A percentile compares a stretch with the other conserved stretches of the same genome.
Conservation (phyloP, 2,888 invertebrate genomes). For the Lycophotia porphyrea region DNA sequence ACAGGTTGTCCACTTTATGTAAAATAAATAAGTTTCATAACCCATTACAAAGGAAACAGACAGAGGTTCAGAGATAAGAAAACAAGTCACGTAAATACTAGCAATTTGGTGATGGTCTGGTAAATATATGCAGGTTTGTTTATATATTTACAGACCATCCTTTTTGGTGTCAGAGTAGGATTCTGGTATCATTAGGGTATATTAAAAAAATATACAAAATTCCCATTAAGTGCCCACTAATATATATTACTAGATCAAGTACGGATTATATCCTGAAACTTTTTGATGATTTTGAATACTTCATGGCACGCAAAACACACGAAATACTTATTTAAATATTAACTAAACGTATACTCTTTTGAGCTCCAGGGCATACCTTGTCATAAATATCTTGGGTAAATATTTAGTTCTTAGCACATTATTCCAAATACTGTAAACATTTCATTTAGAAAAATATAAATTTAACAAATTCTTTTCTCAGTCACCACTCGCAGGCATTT, state of each 20-base stretch:
- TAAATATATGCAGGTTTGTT: background rate
- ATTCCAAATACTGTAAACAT: constrained; percentile 23
- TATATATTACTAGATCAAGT: background rate
- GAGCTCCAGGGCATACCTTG: constrained; percentile 34
- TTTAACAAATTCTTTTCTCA: constrained; percentile 3
- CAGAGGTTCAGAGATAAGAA: background rate
- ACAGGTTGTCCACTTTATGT: background rate
- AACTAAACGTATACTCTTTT: background rate
- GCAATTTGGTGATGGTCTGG: background rate
- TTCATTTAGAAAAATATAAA: constrained; percentile 21
- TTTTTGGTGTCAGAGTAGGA: background rate
- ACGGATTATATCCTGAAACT: background rate
- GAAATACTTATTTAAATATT: too few relatives aligned
- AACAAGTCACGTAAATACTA: background rate
- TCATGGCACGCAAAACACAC: background rate
- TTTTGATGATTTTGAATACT: background rate
- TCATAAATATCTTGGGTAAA: constrained; percentile 35
- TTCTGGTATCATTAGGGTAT: background rate
- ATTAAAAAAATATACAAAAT: background rate
- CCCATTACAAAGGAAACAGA: background rate
- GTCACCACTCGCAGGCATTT: constrained; percentile 25
- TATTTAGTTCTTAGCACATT: constrained; percentile 24
- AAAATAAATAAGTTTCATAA: background rate
- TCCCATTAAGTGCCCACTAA: background rate
- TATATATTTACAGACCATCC: background rate